Evolutionary conservation across 2,888 invertebrate genomes (phyloP), one percentile per base, ranked within the genome.

Genomic region (Megalurothrips usitatus): DNA sequence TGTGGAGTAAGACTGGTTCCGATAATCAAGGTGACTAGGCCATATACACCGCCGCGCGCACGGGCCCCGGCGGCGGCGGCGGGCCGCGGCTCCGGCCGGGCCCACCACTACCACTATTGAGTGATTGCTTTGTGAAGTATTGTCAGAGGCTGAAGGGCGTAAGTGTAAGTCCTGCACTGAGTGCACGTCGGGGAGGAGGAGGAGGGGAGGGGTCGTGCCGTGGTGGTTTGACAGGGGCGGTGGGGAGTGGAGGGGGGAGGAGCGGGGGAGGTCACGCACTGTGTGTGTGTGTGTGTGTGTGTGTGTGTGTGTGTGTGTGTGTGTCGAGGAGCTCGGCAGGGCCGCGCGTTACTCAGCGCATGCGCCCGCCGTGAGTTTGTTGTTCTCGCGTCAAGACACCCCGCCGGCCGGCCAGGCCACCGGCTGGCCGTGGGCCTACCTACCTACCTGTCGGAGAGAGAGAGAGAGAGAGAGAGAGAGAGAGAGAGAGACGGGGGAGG

Each of bases 11-110:
- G 68, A 75, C 68, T 75, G 68, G 68, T 75, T 75, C 68, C 68
- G 68, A 75, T 75, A 75, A 75, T 26, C 68, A 75, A 75, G 68
- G 68, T 75, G 68, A 75, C 68, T 75, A 75, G 68, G 68, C 68
- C 68, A 75, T 75, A 75, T 75, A 75, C 68, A 75, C 68, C 68
- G 14, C 58, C 8, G 58, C 52, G 58, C 58, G 58, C 58, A 19
- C 58, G n/a, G 58, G 52, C 52, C 2, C 1, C n/a, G 14, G 52
- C 52, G 52, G 52, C 52, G 52, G 3, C 14, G 52, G 1, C 3
- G 52, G 52, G 58, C 14, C 58, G 58, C 19, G 58, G 23, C 26
- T 8, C 23, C 68, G 23, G 68, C 26, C 23, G 23, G 68, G 68
- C 23, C 68, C 34, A 43, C 68, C 34, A 43, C 34, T 43, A 43